Evolutionary conservation across 2,888 invertebrate genomes (phyloP).

Genomic region (Melitaea athalia): DNA sequence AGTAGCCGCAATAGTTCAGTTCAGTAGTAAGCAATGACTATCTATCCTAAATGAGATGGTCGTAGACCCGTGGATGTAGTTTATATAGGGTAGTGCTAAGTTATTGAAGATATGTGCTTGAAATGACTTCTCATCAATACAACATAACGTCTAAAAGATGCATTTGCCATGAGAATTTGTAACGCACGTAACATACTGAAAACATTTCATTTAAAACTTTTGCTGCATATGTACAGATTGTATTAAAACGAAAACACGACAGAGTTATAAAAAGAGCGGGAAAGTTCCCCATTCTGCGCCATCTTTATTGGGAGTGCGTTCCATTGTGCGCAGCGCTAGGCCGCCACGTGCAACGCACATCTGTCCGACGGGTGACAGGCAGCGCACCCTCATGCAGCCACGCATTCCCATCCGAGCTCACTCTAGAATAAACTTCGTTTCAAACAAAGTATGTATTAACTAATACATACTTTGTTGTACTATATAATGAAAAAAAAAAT

Average conservation of each 20-base stretch:
- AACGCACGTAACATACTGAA: not conserved
- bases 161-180: too few relatives aligned
- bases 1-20: too few relatives aligned
- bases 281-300: constrained; percentile 67
- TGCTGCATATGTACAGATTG: constrained; percentile 16
- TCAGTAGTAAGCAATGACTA: too few relatives aligned
- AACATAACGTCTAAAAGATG: too few relatives aligned
- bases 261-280: constrained; percentile 65
- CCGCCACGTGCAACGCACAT: constrained; percentile 51
- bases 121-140: too few relatives aligned
- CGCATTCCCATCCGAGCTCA: constrained; percentile 41
- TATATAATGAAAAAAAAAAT: constrained; percentile 3
- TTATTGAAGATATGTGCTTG: too few relatives aligned
- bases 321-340: constrained; percentile 69
- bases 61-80: too few relatives aligned
- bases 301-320: constrained; percentile 67
- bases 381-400: constrained; percentile 42
- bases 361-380: constrained; percentile 47
- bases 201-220: not conserved
- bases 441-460: constrained; percentile 19
- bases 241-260: constrained; percentile 26
- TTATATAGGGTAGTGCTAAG: too few relatives aligned
- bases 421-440: constrained; percentile 29
- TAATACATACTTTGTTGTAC: too few relatives aligned
- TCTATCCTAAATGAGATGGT: too few relatives aligned